Evolutionary conservation across 2,797 vertebrate genomes (phyloP), one percentile per base, ranked within the genome.

Genomic region (Todus mexicanus): DNA sequence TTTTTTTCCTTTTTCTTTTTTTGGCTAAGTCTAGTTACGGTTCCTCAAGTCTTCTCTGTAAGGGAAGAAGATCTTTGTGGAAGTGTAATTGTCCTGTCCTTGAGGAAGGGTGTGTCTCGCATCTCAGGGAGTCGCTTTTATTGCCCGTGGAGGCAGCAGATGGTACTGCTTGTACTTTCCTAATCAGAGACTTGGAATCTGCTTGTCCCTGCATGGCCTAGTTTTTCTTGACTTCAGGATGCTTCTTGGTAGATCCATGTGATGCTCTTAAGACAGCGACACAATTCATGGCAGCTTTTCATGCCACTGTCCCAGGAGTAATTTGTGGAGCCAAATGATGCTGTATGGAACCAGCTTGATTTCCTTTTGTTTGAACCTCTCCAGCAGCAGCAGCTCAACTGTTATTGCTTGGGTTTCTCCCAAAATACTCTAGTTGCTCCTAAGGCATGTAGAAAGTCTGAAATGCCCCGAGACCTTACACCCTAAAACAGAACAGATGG

Each of bases 281-380:
- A 81, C 87, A 85, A 42, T 73, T 70, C 70, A 33, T 25, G 37
- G 63, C 79, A 91, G 66, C 56, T 86, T 93, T 92, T 93, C 73
- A 56, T 85, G 59, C 85, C 0, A 0, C 73, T 78, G 1, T 69
- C 63, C 82, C 13, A 3, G 70, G 70, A 91, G 84, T 68, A 51
- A 51, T 89, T 87, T 80, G 63, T 89, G 85, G 25, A 87, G 59
- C 3, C 6, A 88, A 89, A 35, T 48, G 12, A 59, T 86, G 73
- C 79, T 85, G 47, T 69, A 81, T 88, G 89, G 65, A 87, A 63
- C 59, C 48, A 70, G 70, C 19, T 78, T 84, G 63, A 68, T 78
- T 88, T 93, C 73, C 42, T 59, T 92, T 90, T 93, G 72, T 93
- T 90, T 85, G 64, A 92, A 78, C 56, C 60, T 63, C 70, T 86